Base-by-base conservation (phyloP, 2,113 vertebrate species). In the Sylvia atricapilla region DNA sequence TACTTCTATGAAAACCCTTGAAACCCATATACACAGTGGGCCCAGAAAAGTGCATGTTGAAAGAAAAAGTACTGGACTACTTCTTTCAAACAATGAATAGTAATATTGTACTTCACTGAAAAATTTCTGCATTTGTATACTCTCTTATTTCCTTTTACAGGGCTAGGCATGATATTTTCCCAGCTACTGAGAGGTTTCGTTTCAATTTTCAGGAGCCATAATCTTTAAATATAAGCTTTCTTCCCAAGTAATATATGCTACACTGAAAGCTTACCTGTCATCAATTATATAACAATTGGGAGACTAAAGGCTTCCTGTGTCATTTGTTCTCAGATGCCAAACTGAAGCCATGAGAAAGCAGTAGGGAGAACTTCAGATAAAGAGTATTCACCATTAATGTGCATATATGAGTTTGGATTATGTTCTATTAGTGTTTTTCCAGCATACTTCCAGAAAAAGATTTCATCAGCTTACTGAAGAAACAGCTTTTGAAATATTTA, bases 1-100 rank as follows among this genome's bases (percentile, higher is more conserved):
- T 55, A 55, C 12, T 4, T 68, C 59, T 68, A 2, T 50, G 37
- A 72, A 89, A 90, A 69, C 13, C 46, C 24, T 37, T 60, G 41
- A 73, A 49, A 76, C 7, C 0, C 1, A 39, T 25, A 44, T 4
- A 25, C 9, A 53, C 7, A 60, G 20, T 0, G 1, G 0, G 3
- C 18, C 44, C 66, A 63, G 62, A 83, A 90, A 95, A 66, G 31
- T 6, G 47, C n/a, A 28, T 3, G 4, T 15, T 55, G 73, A 73
- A 86, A 56, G 6, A 76, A 35, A 47, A 87, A 56, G 25, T 35
- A 64, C 14, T 44, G 28, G 14, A 80, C 60, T 76, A 85, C 64
- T 83, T 37, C 8, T 79, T 72, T 79, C 30, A 80, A 74, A 79
- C 47, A 3, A 39, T 1, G 2, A 83, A 44, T n/a, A 78, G 10